Evolutionary conservation across 2,797 vertebrate species (phyloP), one percentile per base, ranked within the genome.

Genomic region (Erethizon dorsatum): DNA sequence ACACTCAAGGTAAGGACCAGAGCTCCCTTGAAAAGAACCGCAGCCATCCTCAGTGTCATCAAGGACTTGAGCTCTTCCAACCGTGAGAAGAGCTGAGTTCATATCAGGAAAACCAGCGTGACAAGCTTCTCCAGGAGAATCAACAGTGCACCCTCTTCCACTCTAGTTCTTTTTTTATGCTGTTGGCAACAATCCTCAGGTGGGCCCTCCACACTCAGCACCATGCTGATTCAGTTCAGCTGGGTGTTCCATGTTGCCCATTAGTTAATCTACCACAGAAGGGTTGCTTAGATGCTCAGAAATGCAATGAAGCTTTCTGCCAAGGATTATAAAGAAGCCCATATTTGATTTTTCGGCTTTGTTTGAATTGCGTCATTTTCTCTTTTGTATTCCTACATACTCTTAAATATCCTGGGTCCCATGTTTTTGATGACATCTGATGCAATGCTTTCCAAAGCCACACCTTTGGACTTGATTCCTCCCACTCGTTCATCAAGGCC

Each of bases 311-410:
- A 26, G 13, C 24, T 63, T 87, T 50, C 9, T 85, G 17, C 22
- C 28, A 63, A 41, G 14, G 17, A 87, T 78, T 52, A 50, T 17
- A 24, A 33, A 75, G 47, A 52, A 50, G 75, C 75, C 28, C 14
- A 17, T 52, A 31, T 78, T 31, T 45, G 47, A 50, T 52, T 33
- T 52, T 77, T 52, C 33, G 63, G 26, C 22, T 57, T 73, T 63
- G 33, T 65, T 47, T 80, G 37, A 88, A 79, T 56, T 10, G 5
- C 24, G 71, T 47, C 2, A 0, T 37, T 63, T 69, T 75, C 93
- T 97, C 95, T 95, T 87, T 96, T 98, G 93, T 93, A 89, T 97
- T 67, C 92, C 83, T 22, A 59, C 0, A 4, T 52, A 24, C 5
- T 67, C 52, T 71, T 45, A 31, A 54, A 86, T n/a, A 90, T 4